Percentiles rank a stretch among this genome's conserved stretches.
Evolutionary conservation across 2,797 vertebrate genomes (phyloP).

Genomic region (Tamandua tetradactyla): DNA sequence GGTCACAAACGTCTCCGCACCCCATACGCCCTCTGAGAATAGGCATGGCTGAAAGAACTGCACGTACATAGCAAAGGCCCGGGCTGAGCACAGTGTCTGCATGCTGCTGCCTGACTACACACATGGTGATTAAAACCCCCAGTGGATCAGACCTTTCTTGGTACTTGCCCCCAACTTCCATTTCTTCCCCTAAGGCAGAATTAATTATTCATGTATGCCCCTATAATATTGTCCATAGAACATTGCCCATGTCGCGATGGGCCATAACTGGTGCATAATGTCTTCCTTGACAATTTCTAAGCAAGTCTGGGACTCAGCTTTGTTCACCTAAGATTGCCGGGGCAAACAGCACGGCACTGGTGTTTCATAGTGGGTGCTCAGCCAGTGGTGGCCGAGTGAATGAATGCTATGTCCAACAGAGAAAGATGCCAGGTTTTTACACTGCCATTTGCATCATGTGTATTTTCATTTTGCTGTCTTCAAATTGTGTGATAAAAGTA

Average conservation of each 20-base stretch:
- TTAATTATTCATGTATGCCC: background rate
- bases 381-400: conserved; percentile 26
- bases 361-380: background rate
- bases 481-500: conserved; percentile 53
- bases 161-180: background rate
- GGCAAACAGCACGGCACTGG: background rate
- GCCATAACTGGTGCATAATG: background rate
- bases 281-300: background rate
- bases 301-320: background rate
- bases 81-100: fast-evolving
- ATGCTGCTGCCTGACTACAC: fast-evolving
- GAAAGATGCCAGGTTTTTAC: conserved; percentile 38
- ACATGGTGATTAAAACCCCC: background rate
- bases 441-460: conserved; percentile 51
- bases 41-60: background rate
- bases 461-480: conserved; percentile 61
- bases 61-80: too few species aligned
- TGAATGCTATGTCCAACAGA: conserved; percentile 33
- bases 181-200: background rate
- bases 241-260: background rate
- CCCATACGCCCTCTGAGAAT: background rate
- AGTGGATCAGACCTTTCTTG: background rate
- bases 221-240: background rate
- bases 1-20: background rate
- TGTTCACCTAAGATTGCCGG: background rate